phyloP scores from a whole-genome alignment of 2,797 vertebrate species.

The Oreochromis grahami region DNA sequence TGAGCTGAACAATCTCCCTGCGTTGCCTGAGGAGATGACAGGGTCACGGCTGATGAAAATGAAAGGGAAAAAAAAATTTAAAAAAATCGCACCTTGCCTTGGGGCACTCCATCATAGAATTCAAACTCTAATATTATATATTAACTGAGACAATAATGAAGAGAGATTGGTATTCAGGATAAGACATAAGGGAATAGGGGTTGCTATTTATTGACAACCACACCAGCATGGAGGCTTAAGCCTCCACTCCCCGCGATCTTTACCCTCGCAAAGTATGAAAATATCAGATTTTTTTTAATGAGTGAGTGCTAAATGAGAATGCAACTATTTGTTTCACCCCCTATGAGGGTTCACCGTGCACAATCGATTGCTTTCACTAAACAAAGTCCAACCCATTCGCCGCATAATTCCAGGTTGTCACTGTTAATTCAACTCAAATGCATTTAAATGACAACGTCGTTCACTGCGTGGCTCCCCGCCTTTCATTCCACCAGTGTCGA shows the following conservation, averaged over 20 bases:
- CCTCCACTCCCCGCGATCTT: not conserved
- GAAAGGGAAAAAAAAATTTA: not conserved
- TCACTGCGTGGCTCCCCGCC: conserved; percentile 8
- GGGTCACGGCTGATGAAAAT: conserved; percentile 49
- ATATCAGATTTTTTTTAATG: not conserved
- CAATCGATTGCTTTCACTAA: not conserved
- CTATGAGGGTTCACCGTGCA: not conserved
- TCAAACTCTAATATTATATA: conserved; percentile 38
- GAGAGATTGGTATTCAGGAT: conserved; percentile 18
- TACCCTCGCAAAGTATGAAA: not conserved
- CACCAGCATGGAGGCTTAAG: not conserved
- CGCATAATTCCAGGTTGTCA: not conserved
- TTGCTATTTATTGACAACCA: conserved; percentile 36
- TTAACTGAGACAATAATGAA: conserved; percentile 40
- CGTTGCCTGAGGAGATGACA: conserved; percentile 50
- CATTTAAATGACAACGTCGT: conserved; percentile 29
- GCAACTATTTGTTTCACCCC: not conserved
- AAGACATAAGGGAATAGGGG: not conserved
- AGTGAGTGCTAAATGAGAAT: not conserved
- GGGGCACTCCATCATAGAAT: conserved; percentile 44
- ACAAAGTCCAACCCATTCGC: not conserved
- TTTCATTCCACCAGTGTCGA: conserved; percentile 27
- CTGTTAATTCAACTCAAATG: conserved; percentile 4
- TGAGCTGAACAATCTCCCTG: conserved; percentile 57
- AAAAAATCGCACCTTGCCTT: conserved; percentile 17